phyloP scores from a whole-genome alignment of 2,113 vertebrate genomes.

The Muntiacus muntjak region DNA sequence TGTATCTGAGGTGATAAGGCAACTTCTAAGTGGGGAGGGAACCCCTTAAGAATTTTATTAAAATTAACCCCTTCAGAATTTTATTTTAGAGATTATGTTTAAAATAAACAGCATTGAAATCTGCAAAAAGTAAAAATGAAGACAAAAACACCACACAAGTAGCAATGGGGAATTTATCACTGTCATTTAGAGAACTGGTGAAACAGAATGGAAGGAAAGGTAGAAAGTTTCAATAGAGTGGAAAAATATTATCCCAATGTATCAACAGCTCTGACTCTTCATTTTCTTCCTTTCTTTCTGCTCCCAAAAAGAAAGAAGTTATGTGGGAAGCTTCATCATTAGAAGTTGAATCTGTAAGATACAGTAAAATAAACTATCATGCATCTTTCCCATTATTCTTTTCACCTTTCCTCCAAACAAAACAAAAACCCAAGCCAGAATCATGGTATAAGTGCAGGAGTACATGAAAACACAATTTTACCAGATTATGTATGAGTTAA shows the following conservation, averaged over 20 bases:
- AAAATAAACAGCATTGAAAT: conserved; percentile 52
- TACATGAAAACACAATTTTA: conserved; percentile 1
- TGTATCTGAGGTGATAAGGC: conserved; percentile 34
- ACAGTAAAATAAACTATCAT: conserved; percentile 85
- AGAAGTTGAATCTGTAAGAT: conserved; percentile 84
- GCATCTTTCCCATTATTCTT: conserved; percentile 78
- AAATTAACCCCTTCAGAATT: conserved; percentile 7
- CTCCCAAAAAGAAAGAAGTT: conserved; percentile 85
- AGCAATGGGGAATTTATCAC: conserved; percentile 71
- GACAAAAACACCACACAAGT: background rate
- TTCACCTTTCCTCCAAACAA: conserved; percentile 73
- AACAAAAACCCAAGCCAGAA: conserved; percentile 18
- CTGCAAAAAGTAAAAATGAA: background rate
- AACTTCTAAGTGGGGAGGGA: conserved; percentile 31
- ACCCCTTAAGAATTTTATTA: conserved; percentile 1
- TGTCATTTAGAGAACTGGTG: conserved; percentile 73
- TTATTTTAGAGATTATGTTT: conserved; percentile 63
- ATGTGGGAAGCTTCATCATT: conserved; percentile 85
- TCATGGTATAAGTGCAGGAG: background rate
- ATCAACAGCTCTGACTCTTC: conserved; percentile 85
- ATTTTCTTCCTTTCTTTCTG: conserved; percentile 84
- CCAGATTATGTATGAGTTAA: background rate
- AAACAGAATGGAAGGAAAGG: conserved; percentile 81
- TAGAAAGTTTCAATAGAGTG: conserved; percentile 81
- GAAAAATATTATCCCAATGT: conserved; percentile 82